Conservation (phyloP, 1,140 invertebrate species). For the Formica exsecta region DNA sequence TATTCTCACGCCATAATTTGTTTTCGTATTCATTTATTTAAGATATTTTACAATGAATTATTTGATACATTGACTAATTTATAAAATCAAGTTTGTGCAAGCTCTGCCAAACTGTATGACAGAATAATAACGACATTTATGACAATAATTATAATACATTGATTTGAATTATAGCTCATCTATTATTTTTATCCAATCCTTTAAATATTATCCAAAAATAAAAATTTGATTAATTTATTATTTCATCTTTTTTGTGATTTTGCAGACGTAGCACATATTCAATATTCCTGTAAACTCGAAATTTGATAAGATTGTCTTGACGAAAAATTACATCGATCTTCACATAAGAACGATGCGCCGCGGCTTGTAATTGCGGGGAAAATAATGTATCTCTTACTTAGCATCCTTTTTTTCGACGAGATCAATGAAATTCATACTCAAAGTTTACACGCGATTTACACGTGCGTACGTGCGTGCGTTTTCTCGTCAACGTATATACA, state of each 20-base stretch:
- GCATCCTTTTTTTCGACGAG: background rate
- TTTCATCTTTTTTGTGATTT: conserved; percentile 28
- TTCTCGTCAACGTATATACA: conserved; percentile 21
- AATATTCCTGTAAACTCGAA: background rate
- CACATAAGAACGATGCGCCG: background rate
- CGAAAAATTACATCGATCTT: background rate
- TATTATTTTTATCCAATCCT: background rate
- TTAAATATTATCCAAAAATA: background rate
- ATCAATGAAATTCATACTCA: conserved; percentile 9
- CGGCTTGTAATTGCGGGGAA: background rate
- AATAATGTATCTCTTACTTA: background rate
- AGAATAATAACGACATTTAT: background rate
- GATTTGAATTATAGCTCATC: background rate
- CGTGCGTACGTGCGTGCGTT: background rate
- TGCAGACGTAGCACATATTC: background rate
- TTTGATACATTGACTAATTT: conserved; percentile 2
- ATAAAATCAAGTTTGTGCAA: background rate
- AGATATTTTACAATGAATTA: conserved; percentile 15
- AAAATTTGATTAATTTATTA: conserved; percentile 6
- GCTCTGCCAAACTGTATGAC: background rate
- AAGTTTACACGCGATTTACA: background rate
- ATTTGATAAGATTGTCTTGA: background rate
- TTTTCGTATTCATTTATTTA: conserved; percentile 23
- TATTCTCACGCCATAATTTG: background rate
- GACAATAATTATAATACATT: background rate